phyloP scores from a whole-genome alignment of 1,140 invertebrate genomes.

The Drosophila tristis region DNA sequence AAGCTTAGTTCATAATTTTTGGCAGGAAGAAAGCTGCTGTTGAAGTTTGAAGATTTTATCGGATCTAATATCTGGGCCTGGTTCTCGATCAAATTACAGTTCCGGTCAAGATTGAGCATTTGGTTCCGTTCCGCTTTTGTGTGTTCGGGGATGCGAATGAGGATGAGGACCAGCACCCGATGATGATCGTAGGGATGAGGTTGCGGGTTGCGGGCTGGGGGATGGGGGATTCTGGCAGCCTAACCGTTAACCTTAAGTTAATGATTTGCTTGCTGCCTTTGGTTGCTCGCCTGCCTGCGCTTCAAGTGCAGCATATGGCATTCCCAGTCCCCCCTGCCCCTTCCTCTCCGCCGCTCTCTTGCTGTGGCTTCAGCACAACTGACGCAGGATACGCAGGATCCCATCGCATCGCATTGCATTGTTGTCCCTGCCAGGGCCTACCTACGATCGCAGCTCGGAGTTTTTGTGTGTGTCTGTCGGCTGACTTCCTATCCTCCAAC shows the following conservation, averaged over 20 bases:
- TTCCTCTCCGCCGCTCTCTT: constrained; percentile 1
- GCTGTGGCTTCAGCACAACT: constrained; percentile 76
- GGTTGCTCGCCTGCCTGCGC: constrained; percentile 45
- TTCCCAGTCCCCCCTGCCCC: constrained; percentile 8
- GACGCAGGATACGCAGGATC: constrained; percentile 77
- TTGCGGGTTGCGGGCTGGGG: background rate
- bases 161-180: background rate
- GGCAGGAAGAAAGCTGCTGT: constrained; percentile 69
- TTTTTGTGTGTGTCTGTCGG: background rate
- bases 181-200: constrained; percentile 9
- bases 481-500: constrained; percentile 48
- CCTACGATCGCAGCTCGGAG: constrained; percentile 27
- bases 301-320: constrained; percentile 72
- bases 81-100: constrained; percentile 81
- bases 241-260: constrained; percentile 63
- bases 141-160: constrained; percentile 12
- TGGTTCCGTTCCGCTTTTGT: constrained; percentile 75
- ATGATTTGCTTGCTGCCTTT: constrained; percentile 63
- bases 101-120: constrained; percentile 77
- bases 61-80: constrained; percentile 71
- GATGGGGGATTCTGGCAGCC: too few species aligned
- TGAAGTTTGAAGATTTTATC: constrained; percentile 50
- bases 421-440: constrained; percentile 24
- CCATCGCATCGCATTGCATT: constrained; percentile 19
- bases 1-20: constrained; percentile 61